These are phyloP conservation scores for Pachycephala philippinensis DNA, from an alignment of 2,113 vertebrate species.

Conservation along the genomic window DNA sequence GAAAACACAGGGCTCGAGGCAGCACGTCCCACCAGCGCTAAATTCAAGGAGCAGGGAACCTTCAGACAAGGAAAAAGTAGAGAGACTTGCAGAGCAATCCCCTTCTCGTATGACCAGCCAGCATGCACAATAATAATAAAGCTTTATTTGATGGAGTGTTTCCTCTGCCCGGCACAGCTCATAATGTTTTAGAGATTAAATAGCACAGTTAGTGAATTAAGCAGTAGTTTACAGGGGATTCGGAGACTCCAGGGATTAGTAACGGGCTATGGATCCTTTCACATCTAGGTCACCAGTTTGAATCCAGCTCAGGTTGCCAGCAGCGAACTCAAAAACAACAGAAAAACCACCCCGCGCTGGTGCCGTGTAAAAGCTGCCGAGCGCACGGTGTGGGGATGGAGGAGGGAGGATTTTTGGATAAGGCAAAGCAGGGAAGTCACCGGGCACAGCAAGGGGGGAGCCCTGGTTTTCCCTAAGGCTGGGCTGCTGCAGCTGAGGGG, in stretches of 20 bases:
- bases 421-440: not conserved
- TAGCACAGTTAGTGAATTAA: constrained; percentile 69
- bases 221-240: constrained; percentile 64
- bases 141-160: constrained; percentile 63
- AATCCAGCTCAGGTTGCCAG: constrained; percentile 50
- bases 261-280: constrained; percentile 58
- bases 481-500: not conserved
- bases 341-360: not conserved
- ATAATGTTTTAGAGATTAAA: constrained; percentile 65
- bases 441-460: not conserved
- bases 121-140: constrained; percentile 53
- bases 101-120: constrained; percentile 26
- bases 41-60: constrained; percentile 13
- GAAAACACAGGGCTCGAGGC: not conserved
- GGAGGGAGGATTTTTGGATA: not conserved
- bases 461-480: not conserved
- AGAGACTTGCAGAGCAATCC: constrained; percentile 33
- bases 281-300: constrained; percentile 61
- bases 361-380: not conserved
- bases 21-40: not conserved
- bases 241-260: constrained; percentile 58
- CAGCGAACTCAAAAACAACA: not conserved
- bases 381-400: not conserved
- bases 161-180: constrained; percentile 41
- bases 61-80: not conserved